Evolutionary conservation across 2,113 vertebrate species (phyloP), one percentile per base, ranked within the genome.

Genomic region (Hepsetus odoe): DNA sequence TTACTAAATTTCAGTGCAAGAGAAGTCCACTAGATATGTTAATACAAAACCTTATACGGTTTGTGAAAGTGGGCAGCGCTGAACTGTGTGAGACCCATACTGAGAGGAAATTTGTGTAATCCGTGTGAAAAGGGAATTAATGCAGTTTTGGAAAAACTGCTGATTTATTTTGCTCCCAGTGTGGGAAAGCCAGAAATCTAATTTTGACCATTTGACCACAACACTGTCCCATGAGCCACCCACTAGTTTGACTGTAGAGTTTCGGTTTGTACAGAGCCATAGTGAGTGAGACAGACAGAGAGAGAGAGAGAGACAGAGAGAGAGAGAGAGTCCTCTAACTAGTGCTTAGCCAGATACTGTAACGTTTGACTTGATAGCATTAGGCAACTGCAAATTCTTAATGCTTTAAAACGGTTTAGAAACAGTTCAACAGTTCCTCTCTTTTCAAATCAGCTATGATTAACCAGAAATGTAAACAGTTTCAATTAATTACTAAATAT

Each of bases 1-100:
- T 74, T 49, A 30, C 72, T 32, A 71, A 13, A 64, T 80, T 83
- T 76, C 64, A 76, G 61, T 76, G 72, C 30, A 62, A 83, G 74
- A 46, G 35, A 35, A 44, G 20, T 55, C 44, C 35, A 5, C n/a
- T 73, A 14, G 33, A 74, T 32, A 77, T 65, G 59, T 32, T 66
- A 76, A 68, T 68, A 78, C 73, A 62, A 30, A 76, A 8, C 68
- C 22, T 13, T 72, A n/a, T 53, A 76, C 38, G 40, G 26, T 26
- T 44, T 76, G 72, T 13, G 35, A 38, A 16, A 20, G 13, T 59
- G 70, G 70, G 24, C 64, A 38, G 46, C 26, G 10, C 64, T 1
- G 70, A 56, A 32, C 16, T 8, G 53, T n/a, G 74, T 40, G 69
- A 73, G n/a, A 46, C 62, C 32, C 55, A 53, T 61, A 42, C 66